phyloP scores from a whole-genome alignment of 2,113 vertebrate genomes.

The Malurus alboscapulatus region DNA sequence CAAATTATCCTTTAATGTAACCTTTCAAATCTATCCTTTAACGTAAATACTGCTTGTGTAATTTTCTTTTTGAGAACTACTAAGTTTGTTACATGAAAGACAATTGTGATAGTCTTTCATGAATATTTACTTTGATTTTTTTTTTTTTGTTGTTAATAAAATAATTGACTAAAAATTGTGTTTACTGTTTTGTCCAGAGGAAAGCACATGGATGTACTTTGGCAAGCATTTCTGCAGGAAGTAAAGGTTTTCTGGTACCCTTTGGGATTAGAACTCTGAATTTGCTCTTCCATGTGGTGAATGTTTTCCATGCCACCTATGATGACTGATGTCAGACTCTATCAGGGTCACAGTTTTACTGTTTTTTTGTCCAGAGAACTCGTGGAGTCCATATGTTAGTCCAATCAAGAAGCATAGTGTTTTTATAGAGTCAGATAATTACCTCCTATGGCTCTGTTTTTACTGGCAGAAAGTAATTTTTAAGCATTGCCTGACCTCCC shows the following conservation, averaged over 20 bases:
- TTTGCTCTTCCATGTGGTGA: constrained; percentile 43
- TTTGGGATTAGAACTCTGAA: not conserved
- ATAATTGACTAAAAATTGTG: not conserved
- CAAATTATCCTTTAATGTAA: not conserved
- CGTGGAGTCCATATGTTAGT: constrained; percentile 36
- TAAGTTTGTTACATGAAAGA: not conserved
- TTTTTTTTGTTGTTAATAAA: not conserved
- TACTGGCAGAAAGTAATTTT: constrained; percentile 43
- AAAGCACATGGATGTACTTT: not conserved
- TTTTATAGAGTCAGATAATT: constrained; percentile 54
- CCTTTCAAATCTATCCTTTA: not conserved
- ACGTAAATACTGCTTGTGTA: not conserved
- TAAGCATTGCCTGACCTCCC: constrained; percentile 9
- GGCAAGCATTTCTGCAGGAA: not conserved
- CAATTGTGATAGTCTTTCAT: not conserved
- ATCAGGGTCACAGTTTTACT: constrained; percentile 34
- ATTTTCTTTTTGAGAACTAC: not conserved
- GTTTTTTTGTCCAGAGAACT: not conserved
- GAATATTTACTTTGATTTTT: not conserved
- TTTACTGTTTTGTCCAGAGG: not conserved
- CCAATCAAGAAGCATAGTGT: not conserved
- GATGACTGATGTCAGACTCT: constrained; percentile 37
- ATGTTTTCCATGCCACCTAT: constrained; percentile 38
- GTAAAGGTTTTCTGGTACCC: not conserved
- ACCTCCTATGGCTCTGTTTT: constrained; percentile 43